Percentiles rank a stretch among this genome's conserved stretches.
Evolutionary conservation across 1,140 invertebrate genomes (phyloP).

Genomic region (Magallana angulata): DNA sequence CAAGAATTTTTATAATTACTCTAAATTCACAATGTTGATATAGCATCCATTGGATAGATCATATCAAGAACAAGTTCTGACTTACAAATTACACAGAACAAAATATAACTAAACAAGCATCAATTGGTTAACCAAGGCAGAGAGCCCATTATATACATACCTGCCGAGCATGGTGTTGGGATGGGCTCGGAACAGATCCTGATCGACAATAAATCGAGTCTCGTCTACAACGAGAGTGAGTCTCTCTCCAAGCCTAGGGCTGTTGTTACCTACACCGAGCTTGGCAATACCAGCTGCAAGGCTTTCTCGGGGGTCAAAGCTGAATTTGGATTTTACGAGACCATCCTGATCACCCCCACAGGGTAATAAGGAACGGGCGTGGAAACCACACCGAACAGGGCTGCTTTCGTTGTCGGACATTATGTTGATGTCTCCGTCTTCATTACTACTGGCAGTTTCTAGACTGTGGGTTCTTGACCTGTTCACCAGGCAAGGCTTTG

Average conservation of each 20-base stretch:
- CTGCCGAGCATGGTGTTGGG: constrained; percentile 95
- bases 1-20: too few species aligned
- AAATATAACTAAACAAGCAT: too few species aligned
- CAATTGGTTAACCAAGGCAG: too few species aligned
- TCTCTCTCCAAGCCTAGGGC: constrained; percentile 63
- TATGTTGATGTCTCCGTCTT: constrained; percentile 74
- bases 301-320: constrained; percentile 34
- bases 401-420: neutral
- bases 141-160: constrained; percentile 70
- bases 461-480: constrained; percentile 78
- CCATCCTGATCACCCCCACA: constrained; percentile 2
- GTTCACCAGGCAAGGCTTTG: constrained; percentile 88
- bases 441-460: constrained; percentile 76
- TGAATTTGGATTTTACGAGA: neutral
- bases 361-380: neutral
- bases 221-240: constrained; percentile 96
- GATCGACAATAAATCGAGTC: constrained; percentile 94
- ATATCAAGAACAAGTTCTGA: too few species aligned
- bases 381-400: neutral
- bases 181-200: constrained; percentile 92
- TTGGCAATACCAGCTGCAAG: constrained; percentile 48
- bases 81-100: too few species aligned
- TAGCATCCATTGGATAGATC: too few species aligned
- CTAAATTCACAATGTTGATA: too few species aligned
- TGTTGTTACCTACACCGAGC: constrained; percentile 41